Conservation (phyloP, 2,888 invertebrate species). For the Ametastegia equiseti region DNA sequence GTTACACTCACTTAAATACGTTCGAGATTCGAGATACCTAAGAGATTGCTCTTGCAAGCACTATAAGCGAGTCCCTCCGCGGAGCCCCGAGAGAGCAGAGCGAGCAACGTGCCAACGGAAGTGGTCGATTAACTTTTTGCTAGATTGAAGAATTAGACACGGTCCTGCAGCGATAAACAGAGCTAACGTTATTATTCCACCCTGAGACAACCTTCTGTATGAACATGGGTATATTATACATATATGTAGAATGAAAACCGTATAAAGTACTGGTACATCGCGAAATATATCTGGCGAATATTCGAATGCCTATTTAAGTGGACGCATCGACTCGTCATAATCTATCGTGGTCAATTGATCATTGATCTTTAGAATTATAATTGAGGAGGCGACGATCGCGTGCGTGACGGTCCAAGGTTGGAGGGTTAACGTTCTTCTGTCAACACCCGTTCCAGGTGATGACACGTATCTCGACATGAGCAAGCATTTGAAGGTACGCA, state of each 20-base stretch:
- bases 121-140: constrained; percentile 73
- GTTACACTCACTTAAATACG: neutral
- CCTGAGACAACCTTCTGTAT: neutral
- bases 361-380: constrained; percentile 37
- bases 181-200: constrained; percentile 16
- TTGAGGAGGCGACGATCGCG: constrained; percentile 28
- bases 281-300: neutral
- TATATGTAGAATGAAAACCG: neutral
- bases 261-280: no score
- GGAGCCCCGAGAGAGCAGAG: no score
- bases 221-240: neutral
- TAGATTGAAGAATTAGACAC: constrained; percentile 67
- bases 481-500: no score
- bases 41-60: neutral
- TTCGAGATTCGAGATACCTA: constrained; percentile 4
- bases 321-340: neutral
- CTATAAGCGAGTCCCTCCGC: neutral
- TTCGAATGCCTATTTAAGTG: neutral
- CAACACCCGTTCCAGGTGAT: constrained; percentile 19
- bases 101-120: constrained; percentile 61
- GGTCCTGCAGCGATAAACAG: constrained; percentile 51
- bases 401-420: constrained; percentile 9
- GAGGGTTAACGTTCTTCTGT: constrained; percentile 31
- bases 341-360: constrained; percentile 34
- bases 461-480: no score